Percentiles rank a stretch among this genome's conserved stretches.
phyloP scores from a whole-genome alignment of 2,888 invertebrate species.

The Acleris holmiana region DNA sequence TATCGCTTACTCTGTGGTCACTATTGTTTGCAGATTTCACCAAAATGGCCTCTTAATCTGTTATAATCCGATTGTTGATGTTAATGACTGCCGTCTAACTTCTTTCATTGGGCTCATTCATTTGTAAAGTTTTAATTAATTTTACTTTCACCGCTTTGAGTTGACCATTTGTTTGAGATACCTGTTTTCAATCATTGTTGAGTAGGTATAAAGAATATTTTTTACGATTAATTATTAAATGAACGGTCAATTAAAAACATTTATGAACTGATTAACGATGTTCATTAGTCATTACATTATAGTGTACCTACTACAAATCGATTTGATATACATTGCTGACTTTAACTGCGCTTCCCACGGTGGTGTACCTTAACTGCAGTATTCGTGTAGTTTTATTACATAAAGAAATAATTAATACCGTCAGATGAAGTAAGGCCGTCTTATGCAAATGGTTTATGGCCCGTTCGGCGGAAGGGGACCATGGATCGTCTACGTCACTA shows the following conservation, averaged over 20 bases:
- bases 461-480: constrained; percentile 46
- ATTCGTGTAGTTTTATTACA: constrained; percentile 32
- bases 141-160: constrained; percentile 61
- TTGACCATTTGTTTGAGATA: constrained; percentile 37
- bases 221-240: constrained; percentile 16
- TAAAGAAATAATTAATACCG: constrained; percentile 57
- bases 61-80: constrained; percentile 54
- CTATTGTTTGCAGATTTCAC: constrained; percentile 63
- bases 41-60: constrained; percentile 47
- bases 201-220: constrained; percentile 7
- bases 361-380: background rate
- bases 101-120: constrained; percentile 59
- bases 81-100: constrained; percentile 50
- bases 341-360: background rate
- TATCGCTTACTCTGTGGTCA: constrained; percentile 44
- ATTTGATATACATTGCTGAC: no score
- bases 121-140: constrained; percentile 67
- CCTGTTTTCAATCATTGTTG: constrained; percentile 22
- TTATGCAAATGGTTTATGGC: constrained; percentile 67
- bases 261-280: background rate
- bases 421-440: constrained; percentile 50
- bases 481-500: constrained; percentile 31
- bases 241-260: constrained; percentile 14
- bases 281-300: background rate
- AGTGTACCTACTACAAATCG: background rate